phyloP scores from a whole-genome alignment of 1,140 invertebrate species.

The Brachionus rubens region DNA sequence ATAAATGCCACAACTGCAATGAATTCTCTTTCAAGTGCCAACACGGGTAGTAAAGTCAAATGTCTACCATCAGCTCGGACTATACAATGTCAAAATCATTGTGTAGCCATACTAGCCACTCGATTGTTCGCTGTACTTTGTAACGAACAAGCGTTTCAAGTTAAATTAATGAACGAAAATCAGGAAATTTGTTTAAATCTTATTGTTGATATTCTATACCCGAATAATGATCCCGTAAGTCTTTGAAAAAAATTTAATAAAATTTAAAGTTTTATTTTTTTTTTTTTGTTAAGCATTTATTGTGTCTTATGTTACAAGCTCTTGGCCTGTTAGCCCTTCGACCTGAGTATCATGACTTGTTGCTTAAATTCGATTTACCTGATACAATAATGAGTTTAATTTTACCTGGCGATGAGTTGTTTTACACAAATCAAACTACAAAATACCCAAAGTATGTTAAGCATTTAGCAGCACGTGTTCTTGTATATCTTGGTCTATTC shows the following conservation, averaged over 20 bases:
- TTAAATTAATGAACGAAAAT: slow-evolving; percentile 63
- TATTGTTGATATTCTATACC: slow-evolving; percentile 65
- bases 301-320: slow-evolving; percentile 69
- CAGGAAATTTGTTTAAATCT: slow-evolving; percentile 63
- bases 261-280: not conserved
- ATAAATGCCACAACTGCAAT: slow-evolving; percentile 20
- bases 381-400: slow-evolving; percentile 69
- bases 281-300: slow-evolving; percentile 65
- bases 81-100: slow-evolving; percentile 69
- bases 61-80: slow-evolving; percentile 66
- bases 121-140: slow-evolving; percentile 67
- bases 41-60: slow-evolving; percentile 59
- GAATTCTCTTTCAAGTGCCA: not conserved
- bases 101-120: slow-evolving; percentile 68
- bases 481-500: slow-evolving; percentile 66
- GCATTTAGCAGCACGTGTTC: slow-evolving; percentile 68
- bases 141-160: slow-evolving; percentile 63
- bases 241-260: not conserved
- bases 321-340: slow-evolving; percentile 67
- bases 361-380: slow-evolving; percentile 67
- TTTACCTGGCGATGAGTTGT: slow-evolving; percentile 72
- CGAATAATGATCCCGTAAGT: slow-evolving; percentile 67
- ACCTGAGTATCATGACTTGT: slow-evolving; percentile 63
- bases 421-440: slow-evolving; percentile 72
- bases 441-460: slow-evolving; percentile 71